Evolutionary conservation across 2,113 vertebrate species (phyloP), one percentile per base, ranked within the genome.

Genomic region (Eulacestoma nigropectus): DNA sequence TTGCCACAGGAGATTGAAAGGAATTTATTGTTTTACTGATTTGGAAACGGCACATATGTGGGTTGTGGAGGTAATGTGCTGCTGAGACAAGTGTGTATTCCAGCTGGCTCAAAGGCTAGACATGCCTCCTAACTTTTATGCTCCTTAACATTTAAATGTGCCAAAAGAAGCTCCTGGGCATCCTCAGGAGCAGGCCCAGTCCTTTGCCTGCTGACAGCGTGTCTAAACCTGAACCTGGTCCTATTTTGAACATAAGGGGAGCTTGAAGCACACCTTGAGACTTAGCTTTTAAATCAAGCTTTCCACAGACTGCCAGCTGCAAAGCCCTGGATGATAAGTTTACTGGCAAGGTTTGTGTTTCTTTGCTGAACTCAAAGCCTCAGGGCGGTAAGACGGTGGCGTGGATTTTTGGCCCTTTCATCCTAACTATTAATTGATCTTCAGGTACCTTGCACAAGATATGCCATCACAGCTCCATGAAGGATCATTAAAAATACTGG

Each of bases 111-210:
- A 83, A 91, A 96, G 93, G 93, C 92, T 96, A 97, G 96, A 97
- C 94, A 96, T 96, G 96, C 96, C 96, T 96, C 80, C 88, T 39
- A 69, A 90, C 88, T 95, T 93, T 80, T 64, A 88, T 86, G 35
- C 78, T 95, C 76, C 73, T 84, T 92, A 96, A 56, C 68, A 86
- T 63, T 95, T 56, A 72, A 60, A 68, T 53, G 60, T 82, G 93
- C 95, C 95, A 97, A 89, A 93, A 93, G 96, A 93, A 96, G 95
- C 95, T 97, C 83, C 93, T 97, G 93, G 95, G 95, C 92, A 96
- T 82, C 96, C 80, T 96, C 85, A 75, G 85, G 44, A 96, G 93
- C 90, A 96, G 92, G 96, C 90, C 89, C 70, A 65, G 93, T 94
- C 91, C 90, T 94, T 49, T 93, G 62, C 88, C 84, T 94, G 50